Percentiles rank a stretch among this genome's conserved stretches.
Conservation (phyloP, 2,797 vertebrate genomes). For the Oreochromis mossambicus region DNA sequence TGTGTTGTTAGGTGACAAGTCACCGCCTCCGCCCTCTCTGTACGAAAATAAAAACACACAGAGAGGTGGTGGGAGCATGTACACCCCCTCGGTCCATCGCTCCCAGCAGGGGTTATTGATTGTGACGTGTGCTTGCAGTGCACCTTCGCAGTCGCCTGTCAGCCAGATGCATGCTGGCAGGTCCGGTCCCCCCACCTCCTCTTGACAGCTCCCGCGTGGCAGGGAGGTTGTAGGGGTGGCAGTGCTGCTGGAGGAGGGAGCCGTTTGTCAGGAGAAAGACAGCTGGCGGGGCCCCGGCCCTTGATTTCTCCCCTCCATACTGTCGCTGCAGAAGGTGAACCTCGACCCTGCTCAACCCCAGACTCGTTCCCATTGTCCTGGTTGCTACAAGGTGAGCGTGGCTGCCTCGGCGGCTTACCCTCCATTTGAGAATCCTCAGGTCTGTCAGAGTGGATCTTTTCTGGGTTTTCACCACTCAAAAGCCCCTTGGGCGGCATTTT, state of each 20-base stretch:
- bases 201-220: constrained; percentile 79
- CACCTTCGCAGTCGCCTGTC: constrained; percentile 83
- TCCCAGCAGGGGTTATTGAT: constrained; percentile 80
- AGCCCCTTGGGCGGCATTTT: constrained; percentile 59
- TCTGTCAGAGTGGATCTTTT: constrained; percentile 62
- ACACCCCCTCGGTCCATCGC: constrained; percentile 54
- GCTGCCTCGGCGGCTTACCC: constrained; percentile 44
- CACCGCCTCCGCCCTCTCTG: neutral
- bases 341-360: neutral
- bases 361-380: neutral
- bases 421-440: constrained; percentile 56
- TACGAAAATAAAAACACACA: constrained; percentile 46
- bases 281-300: constrained; percentile 39
- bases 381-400: constrained; percentile 66
- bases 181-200: constrained; percentile 27
- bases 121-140: constrained; percentile 83
- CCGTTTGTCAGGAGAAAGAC: constrained; percentile 45
- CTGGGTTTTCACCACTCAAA: constrained; percentile 4
- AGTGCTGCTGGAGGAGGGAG: neutral
- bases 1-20: constrained; percentile 53
- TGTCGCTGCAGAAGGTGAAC: constrained; percentile 47
- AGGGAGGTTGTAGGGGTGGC: constrained; percentile 49
- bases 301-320: neutral
- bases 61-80: constrained; percentile 30
- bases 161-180: constrained; percentile 81